These are phyloP conservation scores for Aulostomus chinensis DNA, from an alignment of 2,797 vertebrate species.

Conservation along the genomic window DNA sequence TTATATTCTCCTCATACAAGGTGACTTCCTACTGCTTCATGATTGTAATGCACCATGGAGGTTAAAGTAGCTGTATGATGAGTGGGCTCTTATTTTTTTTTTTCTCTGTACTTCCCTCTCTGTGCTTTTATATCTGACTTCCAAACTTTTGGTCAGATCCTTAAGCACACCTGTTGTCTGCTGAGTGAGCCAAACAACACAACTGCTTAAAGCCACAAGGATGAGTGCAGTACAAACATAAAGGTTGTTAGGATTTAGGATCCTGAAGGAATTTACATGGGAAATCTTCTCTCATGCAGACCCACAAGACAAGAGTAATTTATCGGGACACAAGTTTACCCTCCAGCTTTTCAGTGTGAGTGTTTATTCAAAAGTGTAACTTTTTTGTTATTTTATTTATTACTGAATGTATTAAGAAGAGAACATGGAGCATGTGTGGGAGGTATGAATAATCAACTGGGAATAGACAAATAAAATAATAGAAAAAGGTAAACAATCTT, in stretches of 20 bases:
- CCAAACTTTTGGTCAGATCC: slow-evolving; percentile 25
- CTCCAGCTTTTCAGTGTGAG: slow-evolving; percentile 36
- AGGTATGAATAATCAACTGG: slow-evolving; percentile 73
- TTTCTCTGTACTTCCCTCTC: not conserved
- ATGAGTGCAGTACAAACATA: not conserved
- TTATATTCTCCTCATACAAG: slow-evolving; percentile 51
- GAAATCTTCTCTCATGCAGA: slow-evolving; percentile 29
- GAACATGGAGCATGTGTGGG: slow-evolving; percentile 46
- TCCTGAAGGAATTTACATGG: slow-evolving; percentile 35
- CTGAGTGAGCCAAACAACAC: no score
- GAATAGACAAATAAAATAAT: slow-evolving; percentile 66
- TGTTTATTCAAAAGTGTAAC: slow-evolving; percentile 35
- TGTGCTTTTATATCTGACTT: not conserved
- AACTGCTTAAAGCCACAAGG: no score
- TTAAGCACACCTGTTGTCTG: slow-evolving; percentile 24
- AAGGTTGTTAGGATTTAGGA: slow-evolving; percentile 37
- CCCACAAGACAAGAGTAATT: slow-evolving; percentile 53
- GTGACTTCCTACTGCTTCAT: slow-evolving; percentile 59
- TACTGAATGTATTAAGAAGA: slow-evolving; percentile 56
- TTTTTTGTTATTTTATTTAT: slow-evolving; percentile 54
- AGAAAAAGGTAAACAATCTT: slow-evolving; percentile 71
- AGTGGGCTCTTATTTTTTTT: slow-evolving; percentile 15
- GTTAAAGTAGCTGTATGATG: slow-evolving; percentile 35
- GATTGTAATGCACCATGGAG: slow-evolving; percentile 53
- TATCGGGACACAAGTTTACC: slow-evolving; percentile 45